Percentiles rank a stretch among this genome's conserved stretches.
phyloP scores from a whole-genome alignment of 2,888 invertebrate genomes.

The Empis livida region DNA sequence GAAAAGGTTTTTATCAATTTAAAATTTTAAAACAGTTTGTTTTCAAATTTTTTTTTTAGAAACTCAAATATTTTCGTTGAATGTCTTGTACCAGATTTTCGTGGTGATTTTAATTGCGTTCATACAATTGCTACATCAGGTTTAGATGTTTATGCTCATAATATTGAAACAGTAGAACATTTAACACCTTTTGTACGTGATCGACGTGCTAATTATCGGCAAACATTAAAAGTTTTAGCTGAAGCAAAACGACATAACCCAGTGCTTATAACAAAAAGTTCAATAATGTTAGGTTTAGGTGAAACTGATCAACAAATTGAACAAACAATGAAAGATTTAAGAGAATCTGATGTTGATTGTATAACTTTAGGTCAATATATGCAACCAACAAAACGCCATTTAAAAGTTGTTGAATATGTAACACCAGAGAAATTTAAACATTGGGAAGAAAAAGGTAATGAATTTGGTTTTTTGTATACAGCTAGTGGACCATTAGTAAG shows the following conservation, averaged over 20 bases:
- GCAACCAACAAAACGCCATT: constrained; percentile 95
- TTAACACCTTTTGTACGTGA: constrained; percentile 89
- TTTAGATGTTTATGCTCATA: constrained; percentile 95
- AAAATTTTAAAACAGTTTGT: background rate
- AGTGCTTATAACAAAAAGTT: constrained; percentile 87
- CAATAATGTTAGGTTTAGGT: constrained; percentile 93
- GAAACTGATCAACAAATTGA: constrained; percentile 80
- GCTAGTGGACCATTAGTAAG: constrained; percentile 96
- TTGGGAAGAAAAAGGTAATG: constrained; percentile 71
- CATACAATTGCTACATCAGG: constrained; percentile 64
- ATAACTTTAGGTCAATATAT: constrained; percentile 97
- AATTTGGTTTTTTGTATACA: constrained; percentile 88
- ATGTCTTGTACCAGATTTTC: constrained; percentile 93
- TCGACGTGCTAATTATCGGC: constrained; percentile 80
- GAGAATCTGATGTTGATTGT: constrained; percentile 77
- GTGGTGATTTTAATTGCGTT: constrained; percentile 64
- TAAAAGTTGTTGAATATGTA: constrained; percentile 91
- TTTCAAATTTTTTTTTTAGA: constrained; percentile 31
- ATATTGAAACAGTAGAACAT: constrained; percentile 91
- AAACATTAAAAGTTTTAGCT: constrained; percentile 71
- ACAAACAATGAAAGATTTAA: constrained; percentile 76
- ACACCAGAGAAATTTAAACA: constrained; percentile 84
- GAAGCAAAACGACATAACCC: constrained; percentile 71
- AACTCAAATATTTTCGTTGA: constrained; percentile 84
- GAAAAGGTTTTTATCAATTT: constrained; percentile 44